Evolutionary conservation across 1,140 invertebrate species (phyloP).

Genomic region (Caenorhabditis brenneri): DNA sequence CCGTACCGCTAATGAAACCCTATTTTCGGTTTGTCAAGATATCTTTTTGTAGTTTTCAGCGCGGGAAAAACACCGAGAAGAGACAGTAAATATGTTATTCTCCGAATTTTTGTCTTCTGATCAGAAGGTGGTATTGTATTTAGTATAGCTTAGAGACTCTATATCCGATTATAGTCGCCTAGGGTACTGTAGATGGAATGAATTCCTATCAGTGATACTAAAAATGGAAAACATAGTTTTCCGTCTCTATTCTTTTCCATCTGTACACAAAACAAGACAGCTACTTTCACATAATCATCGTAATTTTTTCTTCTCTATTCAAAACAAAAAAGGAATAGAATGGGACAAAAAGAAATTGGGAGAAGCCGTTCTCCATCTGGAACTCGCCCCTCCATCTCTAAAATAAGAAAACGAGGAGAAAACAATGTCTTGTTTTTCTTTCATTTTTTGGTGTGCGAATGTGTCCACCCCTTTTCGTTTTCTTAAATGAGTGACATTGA

Average conservation of each 20-base stretch:
- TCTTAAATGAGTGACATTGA: conserved; percentile 15
- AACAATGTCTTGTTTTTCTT: background rate
- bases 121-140: no score
- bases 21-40: background rate
- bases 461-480: background rate
- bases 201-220: no score
- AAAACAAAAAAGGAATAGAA: background rate
- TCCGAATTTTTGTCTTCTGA: no score
- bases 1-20: background rate
- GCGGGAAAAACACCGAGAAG: background rate
- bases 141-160: no score
- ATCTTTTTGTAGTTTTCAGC: conserved; percentile 9
- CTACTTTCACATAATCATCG: background rate
- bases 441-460: background rate
- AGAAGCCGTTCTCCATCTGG: conserved; percentile 1
- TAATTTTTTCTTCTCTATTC: background rate
- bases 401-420: conserved; percentile 26
- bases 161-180: no score
- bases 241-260: background rate
- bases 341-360: background rate
- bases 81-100: no score
- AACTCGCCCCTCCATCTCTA: background rate
- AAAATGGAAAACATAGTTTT: background rate
- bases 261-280: background rate
- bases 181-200: no score